phyloP scores from a whole-genome alignment of 2,888 invertebrate species.

The Drosophila ustulata region DNA sequence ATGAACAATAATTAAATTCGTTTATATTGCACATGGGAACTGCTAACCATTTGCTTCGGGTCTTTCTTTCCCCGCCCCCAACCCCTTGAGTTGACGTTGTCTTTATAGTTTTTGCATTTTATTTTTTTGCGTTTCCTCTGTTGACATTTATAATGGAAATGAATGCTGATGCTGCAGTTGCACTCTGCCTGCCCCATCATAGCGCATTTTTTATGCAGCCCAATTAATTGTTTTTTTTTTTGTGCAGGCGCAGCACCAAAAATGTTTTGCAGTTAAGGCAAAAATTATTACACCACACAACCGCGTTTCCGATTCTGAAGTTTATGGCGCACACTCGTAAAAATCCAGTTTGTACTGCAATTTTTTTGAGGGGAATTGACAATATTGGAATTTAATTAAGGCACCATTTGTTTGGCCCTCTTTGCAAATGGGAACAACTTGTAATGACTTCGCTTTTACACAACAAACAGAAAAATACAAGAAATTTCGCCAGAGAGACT shows the following conservation, averaged over 20 bases:
- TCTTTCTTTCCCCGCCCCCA: neutral
- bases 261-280: slow-evolving; percentile 62
- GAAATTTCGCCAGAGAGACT: neutral
- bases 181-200: slow-evolving; percentile 2
- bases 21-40: slow-evolving; percentile 62
- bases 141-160: slow-evolving; percentile 78
- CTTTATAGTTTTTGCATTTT: slow-evolving; percentile 20
- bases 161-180: slow-evolving; percentile 67
- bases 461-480: neutral
- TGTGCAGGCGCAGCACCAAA: slow-evolving; percentile 28
- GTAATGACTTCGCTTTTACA: slow-evolving; percentile 2
- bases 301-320: slow-evolving; percentile 28
- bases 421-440: slow-evolving; percentile 7
- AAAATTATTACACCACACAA: slow-evolving; percentile 52
- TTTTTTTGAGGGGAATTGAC: slow-evolving; percentile 22
- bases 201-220: slow-evolving; percentile 34
- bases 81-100: slow-evolving; percentile 22
- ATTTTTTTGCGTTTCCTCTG: slow-evolving; percentile 30
- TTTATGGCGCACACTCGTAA: slow-evolving; percentile 39
- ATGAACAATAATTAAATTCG: slow-evolving; percentile 79
- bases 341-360: slow-evolving; percentile 26
- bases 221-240: slow-evolving; percentile 64
- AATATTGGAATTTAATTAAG: slow-evolving; percentile 67
- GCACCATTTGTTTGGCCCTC: slow-evolving; percentile 24
- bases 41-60: slow-evolving; percentile 51